phyloP scores from a whole-genome alignment of 2,113 vertebrate genomes.

The Scophthalmus maximus region DNA sequence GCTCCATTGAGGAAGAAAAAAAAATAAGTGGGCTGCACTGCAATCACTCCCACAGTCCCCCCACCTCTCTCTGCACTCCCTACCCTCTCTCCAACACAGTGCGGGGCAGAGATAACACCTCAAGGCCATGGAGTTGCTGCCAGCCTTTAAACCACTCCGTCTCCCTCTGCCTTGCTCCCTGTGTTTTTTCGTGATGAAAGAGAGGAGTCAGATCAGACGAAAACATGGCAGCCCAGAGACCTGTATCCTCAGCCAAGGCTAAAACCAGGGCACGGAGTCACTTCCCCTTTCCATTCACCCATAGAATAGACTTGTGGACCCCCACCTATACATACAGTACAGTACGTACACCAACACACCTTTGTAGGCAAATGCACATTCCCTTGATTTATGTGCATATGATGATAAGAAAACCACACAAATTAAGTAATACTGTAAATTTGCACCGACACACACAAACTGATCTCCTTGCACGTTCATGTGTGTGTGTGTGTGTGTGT shows the following conservation, averaged over 20 bases:
- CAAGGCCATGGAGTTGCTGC: conserved; percentile 76
- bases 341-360: not conserved
- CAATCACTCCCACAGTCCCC: conserved; percentile 62
- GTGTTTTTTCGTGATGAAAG: conserved; percentile 68
- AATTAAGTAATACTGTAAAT: too few species aligned
- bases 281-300: conserved; percentile 54
- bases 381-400: not conserved
- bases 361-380: not conserved
- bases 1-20: conserved; percentile 64
- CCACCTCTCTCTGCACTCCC: conserved; percentile 37
- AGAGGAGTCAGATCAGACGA: conserved; percentile 71
- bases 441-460: conserved; percentile 1
- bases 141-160: conserved; percentile 71
- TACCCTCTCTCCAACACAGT: conserved; percentile 59
- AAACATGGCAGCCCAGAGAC: conserved; percentile 69
- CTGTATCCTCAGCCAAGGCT: conserved; percentile 61
- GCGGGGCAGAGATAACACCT: conserved; percentile 80
- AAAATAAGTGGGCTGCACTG: conserved; percentile 54
- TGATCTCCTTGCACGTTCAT: conserved; percentile 1
- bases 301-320: conserved; percentile 36
- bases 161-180: conserved; percentile 67
- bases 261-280: conserved; percentile 56
- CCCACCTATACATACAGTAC: conserved; percentile 2
- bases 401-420: too few species aligned
- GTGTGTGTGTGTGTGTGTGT: conserved; percentile 24